Evolutionary conservation across 1,140 invertebrate species (phyloP).

Genomic region (Drosophila bipectinata): DNA sequence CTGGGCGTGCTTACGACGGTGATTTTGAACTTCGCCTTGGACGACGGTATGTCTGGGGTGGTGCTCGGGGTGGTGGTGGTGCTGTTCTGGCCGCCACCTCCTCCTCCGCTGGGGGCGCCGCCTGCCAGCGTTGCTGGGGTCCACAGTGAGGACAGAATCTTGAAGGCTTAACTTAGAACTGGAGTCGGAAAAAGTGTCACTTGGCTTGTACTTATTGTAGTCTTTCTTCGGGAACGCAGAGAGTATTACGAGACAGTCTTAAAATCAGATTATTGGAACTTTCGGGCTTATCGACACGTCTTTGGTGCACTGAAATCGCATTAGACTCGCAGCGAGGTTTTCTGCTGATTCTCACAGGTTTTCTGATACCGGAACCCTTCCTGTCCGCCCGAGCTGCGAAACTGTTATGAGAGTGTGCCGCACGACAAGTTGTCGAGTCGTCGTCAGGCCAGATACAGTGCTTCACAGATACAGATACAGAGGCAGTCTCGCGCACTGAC

Average conservation of each 20-base stretch:
- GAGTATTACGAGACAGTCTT: background rate
- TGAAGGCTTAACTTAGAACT: constrained; percentile 45
- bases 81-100: constrained; percentile 31
- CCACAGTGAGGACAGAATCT: constrained; percentile 84
- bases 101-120: constrained; percentile 47
- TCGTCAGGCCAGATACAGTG: constrained; percentile 23
- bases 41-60: constrained; percentile 24
- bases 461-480: constrained; percentile 6
- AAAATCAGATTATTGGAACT: background rate
- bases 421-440: constrained; percentile 61
- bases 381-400: constrained; percentile 79
- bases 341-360: constrained; percentile 22
- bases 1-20: constrained; percentile 80
- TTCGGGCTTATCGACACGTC: background rate
- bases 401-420: constrained; percentile 65
- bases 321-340: constrained; percentile 18
- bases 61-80: constrained; percentile 34
- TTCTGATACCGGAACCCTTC: constrained; percentile 57
- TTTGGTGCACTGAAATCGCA: constrained; percentile 4
- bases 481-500: background rate
- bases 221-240: constrained; percentile 1
- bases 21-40: constrained; percentile 77
- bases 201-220: background rate
- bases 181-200: background rate
- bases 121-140: constrained; percentile 74